These are phyloP conservation scores for Nebria brevicollis DNA, from an alignment of 2,888 invertebrate species.

Conservation along the genomic window DNA sequence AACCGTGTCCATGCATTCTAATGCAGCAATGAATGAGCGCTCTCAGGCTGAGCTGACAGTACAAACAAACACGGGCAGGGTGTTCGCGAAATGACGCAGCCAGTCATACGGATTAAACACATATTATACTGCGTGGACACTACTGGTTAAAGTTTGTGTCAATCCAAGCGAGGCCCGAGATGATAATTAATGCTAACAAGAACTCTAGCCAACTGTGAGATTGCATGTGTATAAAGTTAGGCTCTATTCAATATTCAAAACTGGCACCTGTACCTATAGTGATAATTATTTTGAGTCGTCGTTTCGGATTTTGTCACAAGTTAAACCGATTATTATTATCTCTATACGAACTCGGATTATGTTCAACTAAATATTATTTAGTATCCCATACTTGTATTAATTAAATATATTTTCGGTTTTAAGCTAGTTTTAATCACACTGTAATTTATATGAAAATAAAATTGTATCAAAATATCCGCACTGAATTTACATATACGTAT, in stretches of 20 bases:
- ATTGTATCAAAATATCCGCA: too few species aligned
- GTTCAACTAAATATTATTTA: not conserved
- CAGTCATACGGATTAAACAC: conserved; percentile 33
- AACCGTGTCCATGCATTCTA: conserved; percentile 52
- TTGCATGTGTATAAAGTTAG: not conserved
- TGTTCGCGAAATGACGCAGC: conserved; percentile 6
- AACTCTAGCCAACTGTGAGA: conserved; percentile 6
- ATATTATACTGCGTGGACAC: conserved; percentile 22
- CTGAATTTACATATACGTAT: too few species aligned
- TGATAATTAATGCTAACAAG: conserved; percentile 38
- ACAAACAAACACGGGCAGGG: not conserved
- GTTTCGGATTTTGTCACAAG: not conserved
- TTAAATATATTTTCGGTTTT: too few species aligned
- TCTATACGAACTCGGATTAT: not conserved
- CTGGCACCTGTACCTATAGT: not conserved
- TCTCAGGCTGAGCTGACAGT: conserved; percentile 17
- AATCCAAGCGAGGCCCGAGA: conserved; percentile 20
- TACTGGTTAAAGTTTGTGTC: conserved; percentile 28
- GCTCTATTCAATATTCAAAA: not conserved
- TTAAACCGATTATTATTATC: not conserved
- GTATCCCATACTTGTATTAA: not conserved
- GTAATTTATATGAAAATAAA: too few species aligned
- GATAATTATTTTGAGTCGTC: not conserved
- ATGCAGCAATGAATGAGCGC: conserved; percentile 34
- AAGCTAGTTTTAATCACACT: not conserved